Evolutionary conservation across 2,888 invertebrate genomes (phyloP).

Genomic region (Caenorhabditis doughertyi): DNA sequence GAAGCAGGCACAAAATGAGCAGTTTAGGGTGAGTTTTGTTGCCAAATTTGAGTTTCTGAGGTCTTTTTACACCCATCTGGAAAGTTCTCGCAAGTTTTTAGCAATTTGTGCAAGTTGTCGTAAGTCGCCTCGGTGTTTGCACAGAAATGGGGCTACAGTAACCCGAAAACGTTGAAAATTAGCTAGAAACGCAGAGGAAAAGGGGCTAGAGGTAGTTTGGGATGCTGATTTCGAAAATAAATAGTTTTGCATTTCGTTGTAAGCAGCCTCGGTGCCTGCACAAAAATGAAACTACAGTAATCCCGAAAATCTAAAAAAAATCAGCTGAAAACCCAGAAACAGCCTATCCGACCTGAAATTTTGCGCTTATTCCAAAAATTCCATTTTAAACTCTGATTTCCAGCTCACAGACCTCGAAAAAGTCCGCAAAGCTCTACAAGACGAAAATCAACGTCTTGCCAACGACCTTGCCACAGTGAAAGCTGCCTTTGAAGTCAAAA

Average conservation of each 20-base stretch:
- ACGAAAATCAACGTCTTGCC: slow-evolving; percentile 51
- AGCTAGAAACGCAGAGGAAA: background rate
- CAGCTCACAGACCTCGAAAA: slow-evolving; percentile 58
- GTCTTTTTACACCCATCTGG: background rate
- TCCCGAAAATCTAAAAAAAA: background rate
- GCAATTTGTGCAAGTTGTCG: background rate
- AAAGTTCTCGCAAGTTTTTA: background rate
- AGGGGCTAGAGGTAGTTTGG: background rate
- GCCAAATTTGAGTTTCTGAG: background rate
- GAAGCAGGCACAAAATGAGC: slow-evolving; percentile 66
- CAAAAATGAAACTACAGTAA: background rate
- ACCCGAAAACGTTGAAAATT: background rate
- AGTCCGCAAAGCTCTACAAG: slow-evolving; percentile 48
- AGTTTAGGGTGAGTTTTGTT: slow-evolving; percentile 58
- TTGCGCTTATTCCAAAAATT: background rate
- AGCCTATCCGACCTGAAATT: background rate
- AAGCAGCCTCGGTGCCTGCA: background rate
- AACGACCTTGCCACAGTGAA: slow-evolving; percentile 56
- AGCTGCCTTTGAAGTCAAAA: slow-evolving; percentile 60
- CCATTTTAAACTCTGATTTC: background rate
- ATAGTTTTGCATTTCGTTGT: background rate
- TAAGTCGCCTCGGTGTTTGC: background rate
- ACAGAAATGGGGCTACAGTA: background rate
- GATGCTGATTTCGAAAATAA: background rate
- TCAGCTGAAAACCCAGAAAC: background rate